These are phyloP conservation scores for Cetonia aurata DNA, from an alignment of 2,888 invertebrate genomes.

Conservation along the genomic window DNA sequence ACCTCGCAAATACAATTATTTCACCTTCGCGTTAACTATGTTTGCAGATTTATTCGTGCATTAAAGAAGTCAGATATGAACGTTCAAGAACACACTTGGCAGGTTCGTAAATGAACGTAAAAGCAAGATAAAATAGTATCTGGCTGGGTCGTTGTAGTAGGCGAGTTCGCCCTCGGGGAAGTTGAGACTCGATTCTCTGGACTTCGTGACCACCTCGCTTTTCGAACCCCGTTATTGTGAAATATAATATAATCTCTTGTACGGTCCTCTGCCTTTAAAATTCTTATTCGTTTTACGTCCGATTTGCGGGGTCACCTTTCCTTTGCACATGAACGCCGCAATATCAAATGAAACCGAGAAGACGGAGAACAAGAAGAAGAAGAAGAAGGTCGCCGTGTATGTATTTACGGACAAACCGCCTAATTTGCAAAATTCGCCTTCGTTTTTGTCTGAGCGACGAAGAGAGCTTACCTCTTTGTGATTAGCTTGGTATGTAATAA, in stretches of 20 bases:
- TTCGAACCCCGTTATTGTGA: conserved; percentile 45
- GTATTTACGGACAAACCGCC: conserved; percentile 15
- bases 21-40: no score
- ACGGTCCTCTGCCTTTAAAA: conserved; percentile 34
- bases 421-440: conserved; percentile 38
- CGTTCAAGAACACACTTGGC: conserved; percentile 13
- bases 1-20: no score
- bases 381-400: conserved; percentile 18
- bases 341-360: conserved; percentile 34
- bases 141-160: conserved; percentile 33
- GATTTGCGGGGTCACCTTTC: conserved; percentile 28
- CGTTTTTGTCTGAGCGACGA: conserved; percentile 28
- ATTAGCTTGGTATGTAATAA: conserved; percentile 46
- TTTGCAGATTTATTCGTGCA: background rate
- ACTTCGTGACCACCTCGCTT: conserved; percentile 42
- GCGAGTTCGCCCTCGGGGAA: conserved; percentile 38
- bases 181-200: conserved; percentile 28
- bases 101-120: conserved; percentile 25
- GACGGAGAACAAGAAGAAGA: no score
- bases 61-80: background rate
- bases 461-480: conserved; percentile 37
- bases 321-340: conserved; percentile 10
- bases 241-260: conserved; percentile 42
- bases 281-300: conserved; percentile 37
- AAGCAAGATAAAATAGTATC: conserved; percentile 25